Evolutionary conservation across 2,888 invertebrate genomes (phyloP).

Genomic region (Caenorhabditis drosophilae): DNA sequence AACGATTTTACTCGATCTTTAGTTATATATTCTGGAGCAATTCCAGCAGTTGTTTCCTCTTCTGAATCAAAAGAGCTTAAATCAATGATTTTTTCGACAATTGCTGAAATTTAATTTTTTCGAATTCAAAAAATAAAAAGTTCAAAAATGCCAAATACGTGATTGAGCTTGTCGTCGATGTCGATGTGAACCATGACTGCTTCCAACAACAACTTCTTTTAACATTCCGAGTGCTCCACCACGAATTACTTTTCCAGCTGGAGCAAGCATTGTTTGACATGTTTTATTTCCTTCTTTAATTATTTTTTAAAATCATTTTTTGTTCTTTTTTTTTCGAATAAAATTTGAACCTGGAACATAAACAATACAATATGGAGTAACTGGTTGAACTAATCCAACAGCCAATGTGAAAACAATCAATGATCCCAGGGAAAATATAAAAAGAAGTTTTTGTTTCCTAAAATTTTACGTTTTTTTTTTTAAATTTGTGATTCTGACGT

Average conservation of each 20-base stretch:
- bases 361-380: constrained; percentile 75
- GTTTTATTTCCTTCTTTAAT: constrained; percentile 37
- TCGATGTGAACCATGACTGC: constrained; percentile 36
- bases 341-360: constrained; percentile 38
- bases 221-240: constrained; percentile 66
- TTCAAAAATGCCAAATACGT: too few species aligned
- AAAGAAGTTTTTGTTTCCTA: constrained; percentile 75
- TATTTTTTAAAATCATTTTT: neutral
- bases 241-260: constrained; percentile 49
- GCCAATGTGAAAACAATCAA: constrained; percentile 97
- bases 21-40: constrained; percentile 67
- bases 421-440: constrained; percentile 87
- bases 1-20: constrained; percentile 50
- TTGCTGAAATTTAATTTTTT: constrained; percentile 39
- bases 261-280: constrained; percentile 47
- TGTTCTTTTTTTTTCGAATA: too few species aligned
- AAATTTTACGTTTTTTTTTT: constrained; percentile 6
- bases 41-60: constrained; percentile 63
- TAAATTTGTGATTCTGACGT: neutral
- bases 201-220: constrained; percentile 47
- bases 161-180: constrained; percentile 50
- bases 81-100: constrained; percentile 66
- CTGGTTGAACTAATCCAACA: constrained; percentile 91
- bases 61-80: constrained; percentile 62
- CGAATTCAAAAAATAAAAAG: neutral